Percentiles rank a stretch among this genome's conserved stretches.
These are phyloP conservation scores for Sarcophaga carnaria DNA, from an alignment of 2,888 invertebrate species.

Conservation along the genomic window DNA sequence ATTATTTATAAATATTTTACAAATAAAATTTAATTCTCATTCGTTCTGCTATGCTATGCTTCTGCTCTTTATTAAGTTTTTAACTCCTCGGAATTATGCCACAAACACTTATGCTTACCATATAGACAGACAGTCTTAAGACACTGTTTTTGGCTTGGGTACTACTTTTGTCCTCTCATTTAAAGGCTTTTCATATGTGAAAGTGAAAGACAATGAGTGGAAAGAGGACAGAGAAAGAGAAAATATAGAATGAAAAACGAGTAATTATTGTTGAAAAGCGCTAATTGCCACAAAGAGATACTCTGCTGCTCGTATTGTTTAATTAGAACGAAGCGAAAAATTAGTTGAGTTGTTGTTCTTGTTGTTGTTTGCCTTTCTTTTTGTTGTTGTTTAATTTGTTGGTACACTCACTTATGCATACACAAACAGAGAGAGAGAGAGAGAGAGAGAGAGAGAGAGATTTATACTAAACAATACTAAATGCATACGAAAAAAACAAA, in stretches of 20 bases:
- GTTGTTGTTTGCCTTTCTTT: neutral
- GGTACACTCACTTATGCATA: neutral
- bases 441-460: neutral
- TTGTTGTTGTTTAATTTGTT: neutral
- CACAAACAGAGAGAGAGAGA: constrained; percentile 1
- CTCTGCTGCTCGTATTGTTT: neutral
- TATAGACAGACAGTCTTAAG: too few relatives aligned
- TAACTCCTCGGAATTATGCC: neutral
- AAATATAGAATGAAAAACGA: too few relatives aligned
- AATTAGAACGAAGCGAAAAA: neutral
- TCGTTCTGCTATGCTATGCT: neutral
- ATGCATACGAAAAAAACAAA: too few relatives aligned
- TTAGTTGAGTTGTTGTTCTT: neutral
- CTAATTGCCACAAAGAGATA: neutral
- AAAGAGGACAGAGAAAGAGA: neutral
- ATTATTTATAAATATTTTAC: neutral
- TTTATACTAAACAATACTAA: neutral
- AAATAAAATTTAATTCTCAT: neutral
- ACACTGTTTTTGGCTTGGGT: too few relatives aligned
- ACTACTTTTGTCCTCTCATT: too few relatives aligned
- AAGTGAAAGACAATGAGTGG: neutral
- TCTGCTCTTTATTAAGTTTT: neutral
- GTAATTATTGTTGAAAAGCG: neutral
- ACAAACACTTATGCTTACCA: neutral
- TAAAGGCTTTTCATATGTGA: neutral